phyloP scores from a whole-genome alignment of 2,888 invertebrate genomes.

The Melikaiella ostensackeni region DNA sequence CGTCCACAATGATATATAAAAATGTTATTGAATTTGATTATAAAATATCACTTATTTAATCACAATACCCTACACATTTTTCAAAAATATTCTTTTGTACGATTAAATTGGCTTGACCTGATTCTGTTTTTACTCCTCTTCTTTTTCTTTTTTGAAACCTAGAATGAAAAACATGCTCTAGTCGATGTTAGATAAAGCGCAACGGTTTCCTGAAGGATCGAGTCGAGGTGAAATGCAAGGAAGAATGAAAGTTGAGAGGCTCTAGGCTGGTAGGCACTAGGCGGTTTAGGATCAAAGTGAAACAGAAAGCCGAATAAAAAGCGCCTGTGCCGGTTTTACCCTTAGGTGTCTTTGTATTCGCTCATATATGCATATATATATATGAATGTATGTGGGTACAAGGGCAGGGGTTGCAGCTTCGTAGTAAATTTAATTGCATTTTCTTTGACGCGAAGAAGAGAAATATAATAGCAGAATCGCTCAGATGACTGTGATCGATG shows the following conservation, averaged over 20 bases:
- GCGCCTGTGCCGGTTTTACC: neutral
- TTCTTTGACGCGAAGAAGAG: too few species aligned
- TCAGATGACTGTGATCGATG: too few species aligned
- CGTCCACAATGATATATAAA: too few species aligned
- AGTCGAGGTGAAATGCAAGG: conserved; percentile 1
- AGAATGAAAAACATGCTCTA: conserved; percentile 2
- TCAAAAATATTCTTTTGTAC: neutral
- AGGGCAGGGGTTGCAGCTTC: too few species aligned
- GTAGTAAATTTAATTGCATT: too few species aligned
- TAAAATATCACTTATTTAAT: too few species aligned
- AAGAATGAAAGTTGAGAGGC: conserved; percentile 7
- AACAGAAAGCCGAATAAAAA: neutral
- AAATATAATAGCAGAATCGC: neutral
- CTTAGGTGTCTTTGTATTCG: neutral
- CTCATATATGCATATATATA: neutral
- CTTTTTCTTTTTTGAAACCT: neutral
- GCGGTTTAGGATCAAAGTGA: conserved; percentile 2
- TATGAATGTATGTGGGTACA: neutral
- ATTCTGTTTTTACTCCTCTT: neutral
- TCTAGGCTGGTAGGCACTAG: neutral
- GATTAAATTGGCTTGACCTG: neutral
- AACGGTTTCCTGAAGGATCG: neutral
- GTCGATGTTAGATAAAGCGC: neutral
- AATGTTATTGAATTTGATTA: too few species aligned
- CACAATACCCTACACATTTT: neutral